phyloP scores from a whole-genome alignment of 2,888 invertebrate species.

The Pyrrhia umbra region DNA sequence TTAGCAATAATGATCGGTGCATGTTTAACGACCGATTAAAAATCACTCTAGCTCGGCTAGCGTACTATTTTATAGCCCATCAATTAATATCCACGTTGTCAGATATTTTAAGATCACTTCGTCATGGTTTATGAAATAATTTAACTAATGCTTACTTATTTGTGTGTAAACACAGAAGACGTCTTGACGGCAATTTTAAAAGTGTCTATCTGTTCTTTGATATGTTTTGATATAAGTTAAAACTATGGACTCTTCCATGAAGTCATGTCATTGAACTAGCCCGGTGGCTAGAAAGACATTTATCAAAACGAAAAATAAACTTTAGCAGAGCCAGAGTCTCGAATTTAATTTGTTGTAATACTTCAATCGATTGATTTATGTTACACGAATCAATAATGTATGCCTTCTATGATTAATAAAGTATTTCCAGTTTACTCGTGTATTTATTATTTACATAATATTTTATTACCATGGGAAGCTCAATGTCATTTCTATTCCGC shows the following conservation, averaged over 20 bases:
- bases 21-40: conserved; percentile 76
- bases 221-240: background rate
- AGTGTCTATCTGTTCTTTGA: background rate
- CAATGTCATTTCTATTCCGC: conserved; percentile 26
- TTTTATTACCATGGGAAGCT: conserved; percentile 27
- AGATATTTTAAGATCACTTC: conserved; percentile 60
- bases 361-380: background rate
- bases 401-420: background rate
- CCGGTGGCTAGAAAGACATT: background rate
- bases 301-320: background rate
- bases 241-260: background rate
- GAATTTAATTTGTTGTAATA: background rate
- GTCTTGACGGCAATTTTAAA: background rate
- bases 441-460: conserved; percentile 16
- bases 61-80: conserved; percentile 73
- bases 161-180: conserved; percentile 5
- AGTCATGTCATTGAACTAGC: background rate
- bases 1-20: conserved; percentile 64
- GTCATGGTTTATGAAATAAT: conserved; percentile 56
- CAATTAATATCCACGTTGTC: conserved; percentile 70
- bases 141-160: conserved; percentile 24
- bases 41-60: conserved; percentile 69
- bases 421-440: conserved; percentile 3
- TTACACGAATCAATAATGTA: background rate
- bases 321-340: background rate